phyloP scores from a whole-genome alignment of 2,888 invertebrate species.

The Keiferia lycopersicella region DNA sequence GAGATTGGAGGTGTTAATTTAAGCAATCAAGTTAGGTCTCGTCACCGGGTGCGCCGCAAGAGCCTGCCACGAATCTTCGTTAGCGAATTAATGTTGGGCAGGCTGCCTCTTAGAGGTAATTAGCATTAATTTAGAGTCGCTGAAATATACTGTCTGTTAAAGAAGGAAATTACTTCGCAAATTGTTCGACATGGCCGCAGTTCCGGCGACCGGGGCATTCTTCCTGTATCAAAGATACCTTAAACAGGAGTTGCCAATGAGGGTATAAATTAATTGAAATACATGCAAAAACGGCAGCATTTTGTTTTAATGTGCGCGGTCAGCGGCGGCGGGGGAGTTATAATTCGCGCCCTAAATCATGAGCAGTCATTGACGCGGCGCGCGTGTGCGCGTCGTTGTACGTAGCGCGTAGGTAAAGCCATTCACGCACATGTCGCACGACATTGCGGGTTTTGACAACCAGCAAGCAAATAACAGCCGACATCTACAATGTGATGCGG shows the following conservation, averaged over 20 bases:
- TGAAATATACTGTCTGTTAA: constrained; percentile 1
- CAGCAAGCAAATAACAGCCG: too few relatives aligned
- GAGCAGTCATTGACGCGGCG: constrained; percentile 49
- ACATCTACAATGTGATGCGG: too few relatives aligned
- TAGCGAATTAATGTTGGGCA: constrained; percentile 40
- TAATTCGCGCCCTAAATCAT: constrained; percentile 58
- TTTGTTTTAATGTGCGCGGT: constrained; percentile 24
- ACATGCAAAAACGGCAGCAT: constrained; percentile 16
- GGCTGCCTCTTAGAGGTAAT: constrained; percentile 17
- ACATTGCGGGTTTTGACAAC: too few relatives aligned
- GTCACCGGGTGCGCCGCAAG: constrained; percentile 35
- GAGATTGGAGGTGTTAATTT: constrained; percentile 60
- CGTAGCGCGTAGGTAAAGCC: too few relatives aligned
- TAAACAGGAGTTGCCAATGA: neutral
- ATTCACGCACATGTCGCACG: too few relatives aligned
- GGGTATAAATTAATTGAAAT: constrained; percentile 7
- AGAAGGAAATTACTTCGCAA: constrained; percentile 13
- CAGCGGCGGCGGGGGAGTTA: constrained; percentile 39
- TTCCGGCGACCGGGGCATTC: neutral
- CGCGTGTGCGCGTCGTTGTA: constrained; percentile 34
- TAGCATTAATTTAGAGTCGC: constrained; percentile 16
- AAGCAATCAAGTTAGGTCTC: constrained; percentile 61
- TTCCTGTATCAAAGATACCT: neutral
- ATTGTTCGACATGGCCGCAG: neutral
- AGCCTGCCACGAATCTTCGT: constrained; percentile 49